These are phyloP conservation scores for Leptobrachium ailaonicum DNA, from an alignment of 2,113 vertebrate genomes.

Conservation along the genomic window DNA sequence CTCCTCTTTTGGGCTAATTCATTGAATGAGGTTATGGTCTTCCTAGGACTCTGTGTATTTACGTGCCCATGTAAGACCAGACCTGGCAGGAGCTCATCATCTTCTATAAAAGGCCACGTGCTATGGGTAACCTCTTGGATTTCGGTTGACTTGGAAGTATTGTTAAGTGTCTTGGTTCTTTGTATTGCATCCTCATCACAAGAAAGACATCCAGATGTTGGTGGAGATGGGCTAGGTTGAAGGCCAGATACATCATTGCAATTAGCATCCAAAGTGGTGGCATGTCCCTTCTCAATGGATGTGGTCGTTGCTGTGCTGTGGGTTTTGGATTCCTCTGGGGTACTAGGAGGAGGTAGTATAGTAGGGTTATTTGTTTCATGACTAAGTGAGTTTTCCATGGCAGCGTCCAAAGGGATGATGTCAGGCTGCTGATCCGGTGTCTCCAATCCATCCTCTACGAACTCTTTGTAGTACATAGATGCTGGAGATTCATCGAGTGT, in stretches of 20 bases:
- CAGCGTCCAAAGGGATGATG: slow-evolving; percentile 50
- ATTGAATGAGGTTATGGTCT: slow-evolving; percentile 83
- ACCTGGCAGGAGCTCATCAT: not conserved
- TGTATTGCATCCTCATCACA: slow-evolving; percentile 40
- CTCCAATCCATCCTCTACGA: slow-evolving; percentile 58
- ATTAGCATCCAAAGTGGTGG: slow-evolving; percentile 62
- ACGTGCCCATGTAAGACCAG: not conserved
- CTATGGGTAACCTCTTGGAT: not conserved
- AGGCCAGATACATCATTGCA: slow-evolving; percentile 57
- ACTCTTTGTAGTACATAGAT: slow-evolving; percentile 70
- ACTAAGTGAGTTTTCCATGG: not conserved
- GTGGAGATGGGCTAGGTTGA: not conserved
- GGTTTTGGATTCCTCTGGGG: not conserved
- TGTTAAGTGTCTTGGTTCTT: not conserved
- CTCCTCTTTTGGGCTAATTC: slow-evolving; percentile 85
- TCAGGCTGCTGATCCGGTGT: slow-evolving; percentile 54
- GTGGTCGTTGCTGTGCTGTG: not conserved
- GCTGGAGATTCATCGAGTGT: slow-evolving; percentile 83
- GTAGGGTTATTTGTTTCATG: not conserved
- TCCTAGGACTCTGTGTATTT: slow-evolving; percentile 43
- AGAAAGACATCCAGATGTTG: slow-evolving; percentile 14
- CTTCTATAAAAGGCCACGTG: not conserved
- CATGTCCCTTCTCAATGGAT: not conserved
- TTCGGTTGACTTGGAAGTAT: slow-evolving; percentile 5
- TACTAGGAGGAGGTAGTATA: not conserved